Conservation (phyloP, 2,888 invertebrate species). For the Caenorhabditis afra region DNA sequence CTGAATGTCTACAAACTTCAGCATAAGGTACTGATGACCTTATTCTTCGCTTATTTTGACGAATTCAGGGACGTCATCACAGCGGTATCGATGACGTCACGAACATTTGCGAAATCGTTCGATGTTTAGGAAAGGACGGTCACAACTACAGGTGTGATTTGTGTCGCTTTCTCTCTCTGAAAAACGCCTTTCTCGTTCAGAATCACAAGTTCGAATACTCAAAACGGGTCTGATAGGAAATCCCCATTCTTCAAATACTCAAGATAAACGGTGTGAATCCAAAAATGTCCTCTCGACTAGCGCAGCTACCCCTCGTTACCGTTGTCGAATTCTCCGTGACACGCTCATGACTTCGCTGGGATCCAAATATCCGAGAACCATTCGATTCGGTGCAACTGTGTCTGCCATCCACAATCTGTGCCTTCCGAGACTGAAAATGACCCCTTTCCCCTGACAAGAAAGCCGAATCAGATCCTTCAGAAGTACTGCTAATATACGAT, state of each 20-base stretch:
- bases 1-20: conserved; percentile 44
- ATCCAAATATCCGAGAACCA: too few species aligned
- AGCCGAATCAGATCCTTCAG: conserved; percentile 20
- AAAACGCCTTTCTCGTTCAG: conserved; percentile 23
- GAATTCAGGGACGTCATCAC: conserved; percentile 82
- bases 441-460: too few species aligned
- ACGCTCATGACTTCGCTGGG: too few species aligned
- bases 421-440: too few species aligned
- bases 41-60: neutral
- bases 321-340: too few species aligned
- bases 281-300: too few species aligned
- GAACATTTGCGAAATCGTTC: conserved; percentile 81
- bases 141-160: conserved; percentile 49
- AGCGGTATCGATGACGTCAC: conserved; percentile 83
- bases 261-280: too few species aligned
- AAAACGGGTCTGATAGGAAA: too few species aligned
- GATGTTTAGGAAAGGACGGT: conserved; percentile 53
- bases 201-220: conserved; percentile 51
- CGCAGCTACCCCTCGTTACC: too few species aligned
- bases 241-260: too few species aligned
- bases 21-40: conserved; percentile 28
- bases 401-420: too few species aligned
- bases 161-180: conserved; percentile 2
- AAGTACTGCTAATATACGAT: conserved; percentile 20
- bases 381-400: too few species aligned